phyloP scores from a whole-genome alignment of 1,140 invertebrate species.

The Delia radicum region DNA sequence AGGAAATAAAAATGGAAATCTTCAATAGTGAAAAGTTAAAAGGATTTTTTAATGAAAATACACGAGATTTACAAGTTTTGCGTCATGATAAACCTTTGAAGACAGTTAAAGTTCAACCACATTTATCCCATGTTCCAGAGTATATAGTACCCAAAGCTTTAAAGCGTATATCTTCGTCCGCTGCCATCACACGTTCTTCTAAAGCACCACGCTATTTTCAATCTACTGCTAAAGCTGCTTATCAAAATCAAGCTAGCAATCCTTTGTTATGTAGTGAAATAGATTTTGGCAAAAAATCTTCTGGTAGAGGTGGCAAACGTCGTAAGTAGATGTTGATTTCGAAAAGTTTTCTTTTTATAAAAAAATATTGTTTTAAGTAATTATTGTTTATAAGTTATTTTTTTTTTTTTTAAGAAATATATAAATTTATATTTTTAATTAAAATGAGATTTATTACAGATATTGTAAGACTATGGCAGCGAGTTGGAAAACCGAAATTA shows the following conservation, averaged over 20 bases:
- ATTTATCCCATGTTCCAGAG: slow-evolving; percentile 90
- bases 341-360: background rate
- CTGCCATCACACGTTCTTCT: slow-evolving; percentile 46
- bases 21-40: slow-evolving; percentile 91
- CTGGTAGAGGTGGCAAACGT: slow-evolving; percentile 2
- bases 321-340: background rate
- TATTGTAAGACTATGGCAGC: too few species aligned
- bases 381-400: slow-evolving; percentile 19
- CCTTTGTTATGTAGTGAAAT: slow-evolving; percentile 51
- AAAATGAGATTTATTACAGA: background rate
- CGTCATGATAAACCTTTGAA: slow-evolving; percentile 91
- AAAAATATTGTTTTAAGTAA: background rate
- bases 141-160: slow-evolving; percentile 85
- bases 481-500: too few species aligned
- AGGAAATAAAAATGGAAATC: slow-evolving; percentile 95
- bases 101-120: slow-evolving; percentile 78
- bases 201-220: slow-evolving; percentile 43
- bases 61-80: slow-evolving; percentile 83
- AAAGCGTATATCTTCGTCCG: slow-evolving; percentile 62
- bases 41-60: slow-evolving; percentile 95
- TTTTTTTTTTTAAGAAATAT: background rate
- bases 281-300: slow-evolving; percentile 42
- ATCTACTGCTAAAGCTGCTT: slow-evolving; percentile 40
- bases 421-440: background rate
- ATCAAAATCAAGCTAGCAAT: slow-evolving; percentile 48